Evolutionary conservation across 2,797 vertebrate species (phyloP).

Genomic region (Botia almorhae): DNA sequence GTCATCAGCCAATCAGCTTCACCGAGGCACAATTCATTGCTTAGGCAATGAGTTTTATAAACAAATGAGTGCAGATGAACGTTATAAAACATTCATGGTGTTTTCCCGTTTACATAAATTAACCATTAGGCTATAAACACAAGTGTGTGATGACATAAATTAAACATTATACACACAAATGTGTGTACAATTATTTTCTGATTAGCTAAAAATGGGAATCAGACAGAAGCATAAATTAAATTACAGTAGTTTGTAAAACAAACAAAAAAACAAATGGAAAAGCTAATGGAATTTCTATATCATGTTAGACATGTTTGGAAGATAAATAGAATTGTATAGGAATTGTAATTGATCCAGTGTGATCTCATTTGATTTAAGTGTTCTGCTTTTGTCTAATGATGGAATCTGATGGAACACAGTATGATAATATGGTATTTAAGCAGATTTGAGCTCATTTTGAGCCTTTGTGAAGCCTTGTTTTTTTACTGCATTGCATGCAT

Average conservation of each 20-base stretch:
- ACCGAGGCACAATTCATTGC: conserved; percentile 4
- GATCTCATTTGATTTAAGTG: too few relatives aligned
- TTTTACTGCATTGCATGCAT: not conserved
- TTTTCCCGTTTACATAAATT: conserved; percentile 21
- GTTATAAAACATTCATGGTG: conserved; percentile 28
- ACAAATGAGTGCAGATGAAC: conserved; percentile 3
- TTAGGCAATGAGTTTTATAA: conserved; percentile 16
- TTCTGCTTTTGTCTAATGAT: not conserved
- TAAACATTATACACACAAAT: conserved; percentile 14
- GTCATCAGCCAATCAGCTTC: conserved; percentile 23
- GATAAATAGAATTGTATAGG: too few relatives aligned
- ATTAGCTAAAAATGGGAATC: not conserved
- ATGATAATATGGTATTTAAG: not conserved
- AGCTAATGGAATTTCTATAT: not conserved
- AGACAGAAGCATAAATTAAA: not conserved
- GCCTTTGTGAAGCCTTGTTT: too few relatives aligned
- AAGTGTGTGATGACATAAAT: conserved; percentile 18
- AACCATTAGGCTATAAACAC: conserved; percentile 14
- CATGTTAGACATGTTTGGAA: not conserved
- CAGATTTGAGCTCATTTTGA: not conserved
- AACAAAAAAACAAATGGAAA: not conserved
- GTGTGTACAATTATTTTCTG: not conserved
- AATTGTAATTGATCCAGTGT: too few relatives aligned
- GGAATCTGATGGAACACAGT: not conserved
- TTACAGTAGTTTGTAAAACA: not conserved